Percentiles rank a stretch among this genome's conserved stretches.
Evolutionary conservation across 2,888 invertebrate genomes (phyloP).

Genomic region (Patella pellucida): DNA sequence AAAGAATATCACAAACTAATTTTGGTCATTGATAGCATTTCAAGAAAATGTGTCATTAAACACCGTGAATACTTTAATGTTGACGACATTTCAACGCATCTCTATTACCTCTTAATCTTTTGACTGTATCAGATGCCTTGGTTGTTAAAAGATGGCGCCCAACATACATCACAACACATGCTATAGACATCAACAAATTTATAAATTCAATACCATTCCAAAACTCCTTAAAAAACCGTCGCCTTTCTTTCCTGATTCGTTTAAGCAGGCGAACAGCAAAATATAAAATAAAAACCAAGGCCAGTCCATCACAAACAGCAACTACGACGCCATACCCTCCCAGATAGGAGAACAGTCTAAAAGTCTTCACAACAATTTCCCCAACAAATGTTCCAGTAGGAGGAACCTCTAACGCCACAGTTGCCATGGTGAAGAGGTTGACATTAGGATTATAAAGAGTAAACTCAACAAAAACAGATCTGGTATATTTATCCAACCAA

Average conservation of each 20-base stretch:
- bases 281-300: conserved; percentile 44
- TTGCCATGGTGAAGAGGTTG: conserved; percentile 49
- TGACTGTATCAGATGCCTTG: conserved; percentile 41
- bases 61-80: too few relatives aligned
- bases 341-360: conserved; percentile 51
- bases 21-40: too few relatives aligned
- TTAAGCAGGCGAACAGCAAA: conserved; percentile 43
- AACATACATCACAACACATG: conserved; percentile 47
- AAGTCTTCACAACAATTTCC: conserved; percentile 41
- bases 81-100: too few relatives aligned
- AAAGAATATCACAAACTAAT: too few relatives aligned
- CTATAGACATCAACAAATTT: conserved; percentile 43
- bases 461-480: conserved; percentile 53
- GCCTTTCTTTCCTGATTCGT: conserved; percentile 36
- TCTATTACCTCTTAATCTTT: conserved; percentile 45
- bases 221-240: conserved; percentile 43
- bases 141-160: conserved; percentile 52
- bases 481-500: conserved; percentile 51
- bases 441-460: conserved; percentile 55
- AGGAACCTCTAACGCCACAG: conserved; percentile 49
- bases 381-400: conserved; percentile 40
- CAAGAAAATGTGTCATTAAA: too few relatives aligned
- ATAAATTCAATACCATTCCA: conserved; percentile 53
- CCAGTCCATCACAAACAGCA: conserved; percentile 44
- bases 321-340: conserved; percentile 50